These are phyloP conservation scores for Poliocrania exsul DNA, from an alignment of 2,797 vertebrate species.

Conservation along the genomic window DNA sequence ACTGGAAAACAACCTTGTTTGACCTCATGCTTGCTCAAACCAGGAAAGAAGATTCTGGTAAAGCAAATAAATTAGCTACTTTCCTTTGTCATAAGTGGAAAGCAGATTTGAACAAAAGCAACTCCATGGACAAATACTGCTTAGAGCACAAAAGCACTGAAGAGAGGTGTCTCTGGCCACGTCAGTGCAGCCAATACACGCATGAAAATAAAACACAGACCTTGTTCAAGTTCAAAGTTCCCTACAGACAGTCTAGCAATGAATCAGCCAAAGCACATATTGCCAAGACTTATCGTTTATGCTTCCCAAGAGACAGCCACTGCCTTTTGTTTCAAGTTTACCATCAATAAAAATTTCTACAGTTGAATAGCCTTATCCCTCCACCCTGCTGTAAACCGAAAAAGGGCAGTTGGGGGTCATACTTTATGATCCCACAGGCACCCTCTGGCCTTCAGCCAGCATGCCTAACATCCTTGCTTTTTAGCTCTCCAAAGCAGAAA, in stretches of 20 bases:
- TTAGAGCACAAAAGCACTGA: background rate
- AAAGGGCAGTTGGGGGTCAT: background rate
- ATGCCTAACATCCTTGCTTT: background rate
- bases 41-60: background rate
- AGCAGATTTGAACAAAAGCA: background rate
- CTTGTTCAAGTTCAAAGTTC: slow-evolving; percentile 2
- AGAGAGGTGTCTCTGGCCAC: background rate
- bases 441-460: background rate
- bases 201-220: background rate
- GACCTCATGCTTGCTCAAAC: background rate
- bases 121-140: background rate
- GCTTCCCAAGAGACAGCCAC: background rate
- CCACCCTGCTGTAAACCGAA: background rate
- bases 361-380: background rate
- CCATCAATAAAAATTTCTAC: slow-evolving; percentile 40
- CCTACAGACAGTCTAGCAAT: background rate
- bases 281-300: background rate
- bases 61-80: background rate
- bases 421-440: background rate
- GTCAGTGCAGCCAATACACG: background rate
- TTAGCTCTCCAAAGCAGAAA: background rate
- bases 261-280: background rate
- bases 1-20: background rate
- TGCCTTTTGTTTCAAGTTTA: slow-evolving; percentile 5
- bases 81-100: background rate